These are phyloP conservation scores for Porites rus DNA, from an alignment of 92 coral and sea anemone species.

Conservation along the genomic window DNA sequence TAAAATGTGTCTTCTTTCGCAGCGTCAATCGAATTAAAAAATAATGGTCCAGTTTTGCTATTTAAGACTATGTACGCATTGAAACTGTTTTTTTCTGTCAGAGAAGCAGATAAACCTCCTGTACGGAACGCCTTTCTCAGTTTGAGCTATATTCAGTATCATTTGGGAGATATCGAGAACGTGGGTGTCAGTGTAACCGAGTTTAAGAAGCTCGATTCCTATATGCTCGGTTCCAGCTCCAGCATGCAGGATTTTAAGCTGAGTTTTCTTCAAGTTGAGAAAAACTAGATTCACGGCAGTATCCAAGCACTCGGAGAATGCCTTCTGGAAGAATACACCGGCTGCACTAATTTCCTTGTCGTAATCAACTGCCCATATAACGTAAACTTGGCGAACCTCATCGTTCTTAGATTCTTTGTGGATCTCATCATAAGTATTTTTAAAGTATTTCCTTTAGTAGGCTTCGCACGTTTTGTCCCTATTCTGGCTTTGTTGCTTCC, in stretches of 20 bases:
- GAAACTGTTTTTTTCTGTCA: conserved; percentile 21
- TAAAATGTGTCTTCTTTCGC: no score
- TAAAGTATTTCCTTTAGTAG: background rate
- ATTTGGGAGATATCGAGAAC: conserved; percentile 25
- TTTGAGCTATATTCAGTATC: conserved; percentile 38
- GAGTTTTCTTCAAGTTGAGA: background rate
- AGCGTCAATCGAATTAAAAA: no score
- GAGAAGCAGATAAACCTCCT: conserved; percentile 38
- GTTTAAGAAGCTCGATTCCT: conserved; percentile 37
- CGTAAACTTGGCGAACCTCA: background rate
- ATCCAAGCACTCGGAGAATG: conserved; percentile 23
- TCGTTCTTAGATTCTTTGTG: background rate
- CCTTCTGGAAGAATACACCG: conserved; percentile 23
- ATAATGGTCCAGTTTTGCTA: no score
- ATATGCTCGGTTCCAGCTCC: conserved; percentile 4
- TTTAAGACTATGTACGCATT: no score
- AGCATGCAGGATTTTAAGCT: background rate
- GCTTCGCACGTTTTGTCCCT: background rate
- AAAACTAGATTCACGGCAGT: conserved; percentile 14
- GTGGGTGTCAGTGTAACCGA: conserved; percentile 54
- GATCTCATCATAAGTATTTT: background rate
- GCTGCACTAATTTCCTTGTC: background rate
- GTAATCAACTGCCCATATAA: background rate
- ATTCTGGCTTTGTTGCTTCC: no score
- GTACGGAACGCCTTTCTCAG: conserved; percentile 18